Evolutionary conservation across 1,140 invertebrate genomes (phyloP).

Genomic region (Drosophila persimilis): DNA sequence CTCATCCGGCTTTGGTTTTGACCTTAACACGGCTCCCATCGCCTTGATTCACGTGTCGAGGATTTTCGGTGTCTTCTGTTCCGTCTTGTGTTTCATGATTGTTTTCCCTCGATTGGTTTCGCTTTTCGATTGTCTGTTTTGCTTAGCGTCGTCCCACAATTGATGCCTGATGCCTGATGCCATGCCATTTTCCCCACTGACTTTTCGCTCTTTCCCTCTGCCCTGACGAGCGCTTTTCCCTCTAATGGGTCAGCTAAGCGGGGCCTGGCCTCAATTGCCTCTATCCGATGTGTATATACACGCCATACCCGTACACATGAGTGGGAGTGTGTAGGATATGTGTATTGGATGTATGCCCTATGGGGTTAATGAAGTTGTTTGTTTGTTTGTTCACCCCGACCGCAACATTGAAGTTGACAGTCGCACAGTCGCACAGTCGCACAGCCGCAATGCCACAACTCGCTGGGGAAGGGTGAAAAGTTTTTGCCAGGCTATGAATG

Average conservation of each 20-base stretch:
- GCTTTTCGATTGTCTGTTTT: constrained; percentile 74
- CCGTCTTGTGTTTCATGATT: constrained; percentile 65
- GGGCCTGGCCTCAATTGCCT: constrained; percentile 45
- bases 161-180: constrained; percentile 68
- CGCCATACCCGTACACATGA: constrained; percentile 12
- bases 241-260: constrained; percentile 76
- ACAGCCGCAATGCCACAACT: neutral
- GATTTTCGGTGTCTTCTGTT: constrained; percentile 32
- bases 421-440: no score
- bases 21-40: constrained; percentile 31
- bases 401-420: constrained; percentile 47
- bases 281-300: constrained; percentile 29
- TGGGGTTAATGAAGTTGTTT: constrained; percentile 79
- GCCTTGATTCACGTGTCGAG: constrained; percentile 47
- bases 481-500: constrained; percentile 5
- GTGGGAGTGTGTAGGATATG: constrained; percentile 21
- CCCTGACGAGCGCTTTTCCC: constrained; percentile 53
- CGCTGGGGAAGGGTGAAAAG: constrained; percentile 5
- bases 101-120: constrained; percentile 71
- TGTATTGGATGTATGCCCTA: constrained; percentile 55
- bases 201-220: constrained; percentile 62
- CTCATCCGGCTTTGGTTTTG: constrained; percentile 28
- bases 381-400: constrained; percentile 57
- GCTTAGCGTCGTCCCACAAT: constrained; percentile 66
- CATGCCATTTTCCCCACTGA: constrained; percentile 60